Evolutionary conservation across 2,797 vertebrate genomes (phyloP).

Genomic region (Siniperca obscura): DNA sequence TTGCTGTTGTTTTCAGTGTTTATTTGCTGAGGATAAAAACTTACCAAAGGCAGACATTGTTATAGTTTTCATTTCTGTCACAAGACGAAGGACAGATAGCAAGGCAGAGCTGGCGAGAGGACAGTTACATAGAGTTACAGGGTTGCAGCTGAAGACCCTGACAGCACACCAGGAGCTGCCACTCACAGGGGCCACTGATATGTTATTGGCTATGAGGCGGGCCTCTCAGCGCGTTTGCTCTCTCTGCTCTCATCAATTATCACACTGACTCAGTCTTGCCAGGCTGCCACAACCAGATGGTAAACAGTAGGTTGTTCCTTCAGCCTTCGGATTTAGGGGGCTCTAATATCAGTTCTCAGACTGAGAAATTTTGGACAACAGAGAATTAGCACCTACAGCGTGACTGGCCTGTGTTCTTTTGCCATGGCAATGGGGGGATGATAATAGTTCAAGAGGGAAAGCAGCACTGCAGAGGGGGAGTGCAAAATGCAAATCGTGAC

Average conservation of each 20-base stretch:
- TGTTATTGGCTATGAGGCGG: slow-evolving; percentile 64
- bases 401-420: slow-evolving; percentile 29
- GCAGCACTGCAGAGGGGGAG: background rate
- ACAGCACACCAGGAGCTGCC: slow-evolving; percentile 65
- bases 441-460: slow-evolving; percentile 27
- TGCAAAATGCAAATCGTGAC: background rate
- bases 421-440: background rate
- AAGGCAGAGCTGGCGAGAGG: slow-evolving; percentile 23
- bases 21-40: slow-evolving; percentile 11
- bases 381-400: slow-evolving; percentile 60
- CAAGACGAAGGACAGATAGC: slow-evolving; percentile 13
- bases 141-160: slow-evolving; percentile 61
- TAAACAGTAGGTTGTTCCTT: slow-evolving; percentile 67
- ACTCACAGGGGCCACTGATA: slow-evolving; percentile 59
- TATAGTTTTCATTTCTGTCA: slow-evolving; percentile 18
- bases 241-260: slow-evolving; percentile 77
- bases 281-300: slow-evolving; percentile 71
- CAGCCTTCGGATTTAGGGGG: slow-evolving; percentile 48
- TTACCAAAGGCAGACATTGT: background rate
- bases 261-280: slow-evolving; percentile 53
- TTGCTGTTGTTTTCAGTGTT: slow-evolving; percentile 5
- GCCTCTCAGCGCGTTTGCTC: slow-evolving; percentile 47
- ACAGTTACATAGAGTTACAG: slow-evolving; percentile 66
- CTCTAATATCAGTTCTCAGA: slow-evolving; percentile 71
- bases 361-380: slow-evolving; percentile 68